Percentiles rank a stretch among this genome's conserved stretches.
Evolutionary conservation across 30 jellyfish, hydroid and myxozoan genomes (phyloP).

Genomic region (Rhopilema esculentum): DNA sequence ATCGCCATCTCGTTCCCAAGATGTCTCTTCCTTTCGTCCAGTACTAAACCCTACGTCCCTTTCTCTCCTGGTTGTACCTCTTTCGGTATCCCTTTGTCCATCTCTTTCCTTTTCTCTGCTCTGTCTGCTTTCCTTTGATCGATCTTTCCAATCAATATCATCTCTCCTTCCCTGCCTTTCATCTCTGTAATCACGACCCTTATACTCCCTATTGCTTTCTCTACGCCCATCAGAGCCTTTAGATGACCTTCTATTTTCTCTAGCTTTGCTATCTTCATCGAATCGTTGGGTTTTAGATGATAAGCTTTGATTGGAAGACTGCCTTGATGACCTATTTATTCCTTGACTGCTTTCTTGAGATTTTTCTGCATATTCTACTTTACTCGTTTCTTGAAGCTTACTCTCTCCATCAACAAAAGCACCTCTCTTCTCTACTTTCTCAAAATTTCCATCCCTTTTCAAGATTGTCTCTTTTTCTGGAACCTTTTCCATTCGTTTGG

Average conservation of each 20-base stretch:
- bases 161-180: constrained; percentile 10
- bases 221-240: constrained; percentile 19
- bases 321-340: neutral
- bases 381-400: neutral
- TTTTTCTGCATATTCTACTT: neutral
- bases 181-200: constrained; percentile 13
- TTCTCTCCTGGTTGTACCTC: neutral
- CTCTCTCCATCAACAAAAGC: neutral
- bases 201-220: constrained; percentile 18
- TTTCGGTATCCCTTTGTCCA: constrained; percentile 3
- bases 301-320: neutral
- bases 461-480: neutral
- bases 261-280: neutral
- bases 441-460: no score
- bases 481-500: neutral
- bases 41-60: neutral
- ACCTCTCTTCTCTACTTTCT: neutral
- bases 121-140: constrained; percentile 11
- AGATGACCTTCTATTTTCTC: neutral
- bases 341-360: constrained; percentile 7
- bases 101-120: neutral
- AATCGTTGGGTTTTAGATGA: neutral
- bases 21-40: neutral
- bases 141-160: constrained; percentile 3
- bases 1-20: neutral